Conservation (phyloP, 53 echinoderm and acorn worm genomes). For the Patiria pectinifera region DNA sequence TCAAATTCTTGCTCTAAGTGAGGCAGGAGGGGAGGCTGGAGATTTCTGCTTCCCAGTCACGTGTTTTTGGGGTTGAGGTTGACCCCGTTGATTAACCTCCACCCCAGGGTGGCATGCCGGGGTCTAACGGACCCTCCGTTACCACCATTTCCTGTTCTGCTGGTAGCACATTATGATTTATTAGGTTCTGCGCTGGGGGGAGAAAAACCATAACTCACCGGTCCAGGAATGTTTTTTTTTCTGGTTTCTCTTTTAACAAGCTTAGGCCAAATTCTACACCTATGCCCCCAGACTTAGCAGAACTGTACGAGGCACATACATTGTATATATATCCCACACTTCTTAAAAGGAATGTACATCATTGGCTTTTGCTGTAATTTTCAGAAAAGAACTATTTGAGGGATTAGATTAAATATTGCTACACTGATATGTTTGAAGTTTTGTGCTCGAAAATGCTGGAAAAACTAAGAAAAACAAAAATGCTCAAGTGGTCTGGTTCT, state of each 20-base stretch:
- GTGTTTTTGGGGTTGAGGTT: slow-evolving; percentile 7
- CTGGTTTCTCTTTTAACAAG: neutral
- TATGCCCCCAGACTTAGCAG: too few relatives aligned
- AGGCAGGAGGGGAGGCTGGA: neutral
- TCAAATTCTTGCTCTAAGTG: neutral
- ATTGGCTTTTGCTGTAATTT: too few relatives aligned
- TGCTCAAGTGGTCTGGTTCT: too few relatives aligned
- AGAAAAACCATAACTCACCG: slow-evolving; percentile 3
- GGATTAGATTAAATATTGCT: too few relatives aligned
- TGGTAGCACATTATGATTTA: slow-evolving; percentile 24
- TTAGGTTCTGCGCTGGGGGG: slow-evolving; percentile 28
- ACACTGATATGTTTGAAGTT: too few relatives aligned
- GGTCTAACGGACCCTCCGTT: slow-evolving; percentile 2
- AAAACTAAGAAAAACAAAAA: too few relatives aligned
- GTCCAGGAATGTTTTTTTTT: neutral
- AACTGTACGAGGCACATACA: too few relatives aligned
- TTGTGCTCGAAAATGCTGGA: too few relatives aligned
- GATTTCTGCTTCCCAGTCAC: slow-evolving; percentile 14
- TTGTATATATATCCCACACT: too few relatives aligned
- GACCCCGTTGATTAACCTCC: slow-evolving; percentile 46
- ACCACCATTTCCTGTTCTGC: slow-evolving; percentile 15
- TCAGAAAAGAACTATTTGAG: too few relatives aligned
- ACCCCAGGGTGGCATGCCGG: neutral
- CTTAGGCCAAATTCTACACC: too few relatives aligned
- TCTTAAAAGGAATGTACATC: too few relatives aligned